A percentile compares a stretch with the other conserved stretches of the same genome.
Evolutionary conservation across 2,113 vertebrate species (phyloP).

Genomic region (Pygoscelis antarcticus): DNA sequence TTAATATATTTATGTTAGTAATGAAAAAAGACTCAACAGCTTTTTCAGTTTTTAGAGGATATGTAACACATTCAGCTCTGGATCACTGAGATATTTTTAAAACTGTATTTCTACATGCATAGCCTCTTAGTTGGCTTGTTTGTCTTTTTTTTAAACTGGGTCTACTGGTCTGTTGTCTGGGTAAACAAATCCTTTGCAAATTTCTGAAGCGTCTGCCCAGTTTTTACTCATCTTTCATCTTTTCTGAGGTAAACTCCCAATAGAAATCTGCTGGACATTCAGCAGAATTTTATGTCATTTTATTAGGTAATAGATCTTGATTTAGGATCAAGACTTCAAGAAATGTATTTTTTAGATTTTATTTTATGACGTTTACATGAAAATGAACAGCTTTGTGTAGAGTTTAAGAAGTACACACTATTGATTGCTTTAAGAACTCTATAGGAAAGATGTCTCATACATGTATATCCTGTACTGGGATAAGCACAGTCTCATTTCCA

Average conservation of each 20-base stretch:
- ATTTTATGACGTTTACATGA: background rate
- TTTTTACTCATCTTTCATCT: background rate
- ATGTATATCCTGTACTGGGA: background rate
- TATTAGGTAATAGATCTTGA: background rate
- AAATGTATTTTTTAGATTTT: background rate
- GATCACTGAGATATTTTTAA: background rate
- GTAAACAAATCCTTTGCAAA: background rate
- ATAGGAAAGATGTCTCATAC: background rate
- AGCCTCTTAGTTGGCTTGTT: background rate
- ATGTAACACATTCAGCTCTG: background rate
- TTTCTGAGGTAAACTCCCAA: background rate
- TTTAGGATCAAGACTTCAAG: background rate
- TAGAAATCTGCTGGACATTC: background rate
- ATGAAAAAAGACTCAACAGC: background rate
- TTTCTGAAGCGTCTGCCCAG: background rate
- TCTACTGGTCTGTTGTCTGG: background rate
- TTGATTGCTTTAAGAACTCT: background rate
- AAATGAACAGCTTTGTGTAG: background rate
- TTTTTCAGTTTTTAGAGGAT: background rate
- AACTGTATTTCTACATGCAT: background rate
- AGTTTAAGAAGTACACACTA: background rate
- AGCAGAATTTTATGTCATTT: background rate
- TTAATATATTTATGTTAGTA: background rate
- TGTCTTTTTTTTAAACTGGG: background rate
- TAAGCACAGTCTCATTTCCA: background rate